phyloP scores from a whole-genome alignment of 2,797 vertebrate genomes.

The Prionace glauca region DNA sequence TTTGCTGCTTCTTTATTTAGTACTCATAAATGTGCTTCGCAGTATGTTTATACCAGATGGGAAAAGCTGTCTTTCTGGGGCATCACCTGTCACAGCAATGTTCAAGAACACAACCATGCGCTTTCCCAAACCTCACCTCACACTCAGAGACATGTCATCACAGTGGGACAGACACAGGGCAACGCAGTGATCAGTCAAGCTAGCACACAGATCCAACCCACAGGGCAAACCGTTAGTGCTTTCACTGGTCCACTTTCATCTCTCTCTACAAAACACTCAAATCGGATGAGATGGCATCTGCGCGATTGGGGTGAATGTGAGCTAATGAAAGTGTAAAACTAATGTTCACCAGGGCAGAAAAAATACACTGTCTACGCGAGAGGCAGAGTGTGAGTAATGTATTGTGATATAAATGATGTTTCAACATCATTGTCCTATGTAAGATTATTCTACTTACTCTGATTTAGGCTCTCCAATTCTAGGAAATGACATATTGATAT shows the following conservation, averaged over 20 bases:
- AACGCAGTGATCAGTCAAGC: constrained; percentile 42
- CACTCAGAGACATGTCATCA: not conserved
- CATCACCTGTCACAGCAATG: constrained; percentile 51
- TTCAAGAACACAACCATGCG: constrained; percentile 49
- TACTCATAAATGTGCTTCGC: constrained; percentile 51
- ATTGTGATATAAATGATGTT: constrained; percentile 65
- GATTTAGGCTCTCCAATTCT: not conserved
- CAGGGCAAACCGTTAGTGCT: constrained; percentile 45
- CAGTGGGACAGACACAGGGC: constrained; percentile 41
- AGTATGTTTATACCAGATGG: constrained; percentile 53
- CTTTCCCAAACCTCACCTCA: constrained; percentile 43
- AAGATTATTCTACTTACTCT: not conserved
- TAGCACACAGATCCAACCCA: constrained; percentile 42
- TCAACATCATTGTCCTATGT: not conserved
- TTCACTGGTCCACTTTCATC: constrained; percentile 51
- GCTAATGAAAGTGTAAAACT: constrained; percentile 79
- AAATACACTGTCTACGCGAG: constrained; percentile 63
- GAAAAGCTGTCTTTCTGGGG: constrained; percentile 48
- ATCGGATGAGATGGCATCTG: constrained; percentile 63
- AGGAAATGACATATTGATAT: constrained; percentile 7
- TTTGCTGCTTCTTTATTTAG: constrained; percentile 62
- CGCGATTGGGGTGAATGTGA: constrained; percentile 72
- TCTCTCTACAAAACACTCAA: constrained; percentile 46
- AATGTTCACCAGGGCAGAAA: constrained; percentile 74
- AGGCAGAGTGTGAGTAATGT: constrained; percentile 55